These are phyloP conservation scores for Lagorchestes hirsutus DNA, from an alignment of 2,797 vertebrate genomes.

Conservation along the genomic window DNA sequence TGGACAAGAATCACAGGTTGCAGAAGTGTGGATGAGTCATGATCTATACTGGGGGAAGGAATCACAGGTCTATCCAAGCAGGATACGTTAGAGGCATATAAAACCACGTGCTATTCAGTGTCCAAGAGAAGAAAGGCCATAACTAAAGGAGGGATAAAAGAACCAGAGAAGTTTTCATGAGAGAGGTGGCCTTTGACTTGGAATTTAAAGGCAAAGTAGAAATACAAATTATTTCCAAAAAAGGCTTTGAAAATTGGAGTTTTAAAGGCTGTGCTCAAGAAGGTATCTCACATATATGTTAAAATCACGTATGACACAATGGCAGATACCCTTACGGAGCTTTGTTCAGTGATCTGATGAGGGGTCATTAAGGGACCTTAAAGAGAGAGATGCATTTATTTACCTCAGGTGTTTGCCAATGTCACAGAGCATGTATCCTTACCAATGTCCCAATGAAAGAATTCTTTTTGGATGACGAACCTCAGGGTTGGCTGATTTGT, in stretches of 20 bases:
- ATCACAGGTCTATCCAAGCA: background rate
- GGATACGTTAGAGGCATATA: background rate
- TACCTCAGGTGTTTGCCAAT: background rate
- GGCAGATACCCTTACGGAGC: background rate
- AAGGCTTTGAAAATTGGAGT: background rate
- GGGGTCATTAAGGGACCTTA: background rate
- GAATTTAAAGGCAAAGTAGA: background rate
- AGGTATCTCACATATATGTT: background rate
- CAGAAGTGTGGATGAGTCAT: background rate
- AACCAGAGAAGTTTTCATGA: background rate
- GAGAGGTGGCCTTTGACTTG: background rate
- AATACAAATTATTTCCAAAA: background rate
- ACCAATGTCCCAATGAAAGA: background rate
- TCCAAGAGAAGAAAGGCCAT: background rate
- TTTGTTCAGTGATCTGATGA: background rate
- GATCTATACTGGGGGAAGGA: background rate
- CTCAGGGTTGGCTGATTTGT: background rate
- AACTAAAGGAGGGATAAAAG: background rate
- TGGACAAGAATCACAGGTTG: background rate
- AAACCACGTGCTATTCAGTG: background rate
- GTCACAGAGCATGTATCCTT: background rate
- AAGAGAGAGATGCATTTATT: background rate
- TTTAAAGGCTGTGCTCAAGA: background rate
- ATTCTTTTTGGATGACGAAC: background rate
- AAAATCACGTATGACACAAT: background rate